Evolutionary conservation across 2,888 invertebrate species (phyloP), one percentile per base, ranked within the genome.

Genomic region (Stenodema calcarata): DNA sequence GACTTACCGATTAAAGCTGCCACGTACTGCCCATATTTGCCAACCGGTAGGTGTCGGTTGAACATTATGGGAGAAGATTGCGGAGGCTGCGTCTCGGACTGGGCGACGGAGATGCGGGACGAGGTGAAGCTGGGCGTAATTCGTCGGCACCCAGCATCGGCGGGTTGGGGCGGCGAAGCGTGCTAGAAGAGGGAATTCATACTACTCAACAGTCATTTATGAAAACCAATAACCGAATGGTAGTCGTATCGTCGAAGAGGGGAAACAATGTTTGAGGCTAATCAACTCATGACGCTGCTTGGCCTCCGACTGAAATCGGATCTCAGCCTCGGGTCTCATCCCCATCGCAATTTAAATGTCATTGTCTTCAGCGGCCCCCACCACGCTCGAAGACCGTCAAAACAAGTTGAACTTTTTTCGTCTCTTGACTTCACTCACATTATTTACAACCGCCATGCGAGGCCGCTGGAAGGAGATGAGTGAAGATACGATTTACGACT

Each of bases 11-110:
- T 28, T 6, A 84, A 7, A 16, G 84, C 84, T 27, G 84, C 84
- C 16, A 84, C 84, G 75, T 84, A 84, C 42, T 84, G 84, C 16
- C 84, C 84, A 35, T 84, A 84, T 54, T 84, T 84, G 4, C 84
- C 84, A 0, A 35, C 84, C 18, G 84, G 30, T 16, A 84, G 28
- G 28, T 84, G 47, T 28, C 73, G 42, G 82, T 82, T 62, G 69
- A 82, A 41, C 82, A 82, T 82, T 35, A 18, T 41, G 9, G 42
- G 62, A 11, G 30, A 62, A 18, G 54, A 30, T 28, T 2, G 80
- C n/a, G 16, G 9, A 4, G n/a, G 44, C 18, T 4, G 7, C n/a
- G 3, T 14, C 11, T 41, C 27, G 23, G 78, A 78, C 42, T n/a
- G 44, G 23, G 78, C 27, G 44, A 78, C 44, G 18, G 78, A 78